Evolutionary conservation across 2,113 vertebrate genomes (phyloP), one percentile per base, ranked within the genome.

Genomic region (Odobenus rosmarus): DNA sequence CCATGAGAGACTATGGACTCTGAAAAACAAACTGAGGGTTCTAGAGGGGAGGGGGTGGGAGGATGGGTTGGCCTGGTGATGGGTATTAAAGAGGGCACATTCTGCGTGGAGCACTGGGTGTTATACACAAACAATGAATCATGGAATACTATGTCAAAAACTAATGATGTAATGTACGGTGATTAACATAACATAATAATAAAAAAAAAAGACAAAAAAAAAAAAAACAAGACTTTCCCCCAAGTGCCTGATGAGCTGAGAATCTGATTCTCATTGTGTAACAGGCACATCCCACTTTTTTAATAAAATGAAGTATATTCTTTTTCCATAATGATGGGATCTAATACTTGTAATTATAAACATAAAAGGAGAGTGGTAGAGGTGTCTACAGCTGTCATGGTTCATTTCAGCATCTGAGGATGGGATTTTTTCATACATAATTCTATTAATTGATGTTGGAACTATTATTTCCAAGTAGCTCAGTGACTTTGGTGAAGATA

Each of bases 391-490:
- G 39, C 85, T 94, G 53, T 79, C 77, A 31, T 1, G 39, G 18
- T 49, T 36, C 55, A 39, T 91, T 85, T 74, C 77, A 57, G 67
- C 31, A 5, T 83, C 57, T 28, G 24, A 85, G 36, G 49, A 64
- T 86, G 39, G 55, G 42, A 67, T 51, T 93, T 57, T 61, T 82
- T 71, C 85, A 69, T 7, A 36, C 39, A 8, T 69, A 84, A 81
- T 92, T 87, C 92, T 83, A 12, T 87, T 33, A 69, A 59, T 46
- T 0, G 0, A 33, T 28, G 62, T 81, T 55, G 62, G 95, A 96
- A 33, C 16, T 74, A 33, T 93, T 93, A 79, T 93, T 89, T 96
- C 84, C 69, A 88, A 96, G 93, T n/a, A 85, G 76, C 55, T 95
- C 76, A 1, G 49, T 85, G 13, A 51, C 74, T 98, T 92, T 90